Evolutionary conservation across 1,140 invertebrate species (phyloP), one percentile per base, ranked within the genome.

Genomic region (Zaprionus ghesquierei): DNA sequence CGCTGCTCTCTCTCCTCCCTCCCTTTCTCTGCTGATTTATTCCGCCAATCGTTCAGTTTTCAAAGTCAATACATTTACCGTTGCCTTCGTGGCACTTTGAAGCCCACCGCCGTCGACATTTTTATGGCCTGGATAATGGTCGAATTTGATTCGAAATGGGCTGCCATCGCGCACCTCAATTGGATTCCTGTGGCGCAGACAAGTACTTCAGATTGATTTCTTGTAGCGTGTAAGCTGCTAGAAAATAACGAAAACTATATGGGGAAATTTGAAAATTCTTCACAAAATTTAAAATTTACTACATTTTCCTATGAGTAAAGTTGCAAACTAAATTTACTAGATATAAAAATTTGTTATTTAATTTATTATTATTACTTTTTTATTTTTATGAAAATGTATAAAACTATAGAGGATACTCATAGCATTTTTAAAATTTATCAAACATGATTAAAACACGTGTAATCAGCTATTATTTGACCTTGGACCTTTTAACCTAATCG

Each of bases 1-100:
- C 75, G 68, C 77, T 68, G 64, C 64, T 89, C 70, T 74, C 66
- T 55, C 55, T 44, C 27, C 54, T 23, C 20, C n/a, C n/a, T n/a
- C n/a, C n/a, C n/a, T n/a, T n/a, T n/a, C n/a, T n/a, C n/a, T 31
- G 10, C 46, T 59, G 79, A 87, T 87, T 89, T 89, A 89, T 89
- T 64, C 65, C 53, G 46, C 22, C 70, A 82, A 89, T 89, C 60
- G 73, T 84, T 89, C 73, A 84, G 66, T 89, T 86, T 70, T 78
- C 73, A 84, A 80, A 82, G 74, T 84, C 79, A 75, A 89, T 89
- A 71, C 69, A 55, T 79, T 87, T 69, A 49, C 33, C 4, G 50
- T 31, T 65, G 15, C 41, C 12, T 38, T 3, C 0, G 13, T 46
- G 15, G 8, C 41, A 3, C 73, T 87, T 87, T 87, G 84, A 80